A percentile compares a stretch with the other conserved stretches of the same genome.
Conservation (phyloP, 2,797 vertebrate species). For the Pangasius djambal region DNA sequence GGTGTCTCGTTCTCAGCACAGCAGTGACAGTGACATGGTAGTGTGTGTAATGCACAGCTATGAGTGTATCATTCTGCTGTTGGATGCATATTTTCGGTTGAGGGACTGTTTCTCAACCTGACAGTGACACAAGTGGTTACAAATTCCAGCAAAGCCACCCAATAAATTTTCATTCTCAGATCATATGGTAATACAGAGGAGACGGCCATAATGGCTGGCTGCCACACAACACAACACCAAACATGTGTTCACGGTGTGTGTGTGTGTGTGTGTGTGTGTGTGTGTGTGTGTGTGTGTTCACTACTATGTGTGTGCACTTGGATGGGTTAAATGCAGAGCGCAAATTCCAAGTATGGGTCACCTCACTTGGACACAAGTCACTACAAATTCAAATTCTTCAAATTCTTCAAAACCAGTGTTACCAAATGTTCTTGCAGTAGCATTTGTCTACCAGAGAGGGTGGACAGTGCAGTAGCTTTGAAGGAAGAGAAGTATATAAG, state of each 20-base stretch:
- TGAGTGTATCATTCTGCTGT: not conserved
- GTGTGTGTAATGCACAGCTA: not conserved
- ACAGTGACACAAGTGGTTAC: not conserved
- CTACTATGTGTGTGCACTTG: too few relatives aligned
- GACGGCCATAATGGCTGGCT: not conserved
- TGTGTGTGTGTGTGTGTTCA: too few relatives aligned
- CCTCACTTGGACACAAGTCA: too few relatives aligned
- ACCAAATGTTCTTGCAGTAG: not conserved
- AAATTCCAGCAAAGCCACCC: not conserved
- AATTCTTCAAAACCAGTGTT: not conserved
- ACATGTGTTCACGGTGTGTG: too few relatives aligned
- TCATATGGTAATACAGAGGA: not conserved
- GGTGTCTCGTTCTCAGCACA: not conserved
- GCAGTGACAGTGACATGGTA: not conserved
- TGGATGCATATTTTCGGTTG: not conserved
- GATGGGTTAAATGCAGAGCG: too few relatives aligned
- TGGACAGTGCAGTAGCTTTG: not conserved
- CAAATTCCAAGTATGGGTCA: too few relatives aligned
- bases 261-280: too few relatives aligned
- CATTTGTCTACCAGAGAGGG: not conserved
- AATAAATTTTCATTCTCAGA: not conserved
- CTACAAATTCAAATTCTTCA: too few relatives aligned
- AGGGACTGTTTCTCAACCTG: not conserved
- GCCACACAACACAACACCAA: not conserved
- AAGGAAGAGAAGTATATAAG: not conserved